Conservation (phyloP, 2,797 vertebrate genomes). For the Poeciliopsis turneri region DNA sequence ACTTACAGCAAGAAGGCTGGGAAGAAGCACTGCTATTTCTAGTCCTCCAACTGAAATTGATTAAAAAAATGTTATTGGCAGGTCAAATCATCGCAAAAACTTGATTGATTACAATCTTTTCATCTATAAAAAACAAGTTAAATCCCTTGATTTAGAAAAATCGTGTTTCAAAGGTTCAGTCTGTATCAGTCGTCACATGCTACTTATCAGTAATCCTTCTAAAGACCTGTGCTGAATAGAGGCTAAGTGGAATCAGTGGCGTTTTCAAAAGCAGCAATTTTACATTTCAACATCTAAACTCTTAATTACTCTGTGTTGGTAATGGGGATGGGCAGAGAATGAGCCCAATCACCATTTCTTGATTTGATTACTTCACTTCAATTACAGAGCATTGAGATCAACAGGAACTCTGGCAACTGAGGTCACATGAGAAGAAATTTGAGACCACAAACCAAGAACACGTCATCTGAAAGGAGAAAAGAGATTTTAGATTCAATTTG, state of each 20-base stretch:
- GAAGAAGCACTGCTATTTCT: neutral
- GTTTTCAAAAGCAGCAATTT: neutral
- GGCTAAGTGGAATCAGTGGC: neutral
- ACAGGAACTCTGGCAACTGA: conserved; percentile 10
- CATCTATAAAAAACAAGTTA: neutral
- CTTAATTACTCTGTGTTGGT: conserved; percentile 32
- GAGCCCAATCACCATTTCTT: conserved; percentile 38
- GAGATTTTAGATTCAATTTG: neutral
- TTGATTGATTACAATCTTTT: neutral
- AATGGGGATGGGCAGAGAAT: conserved; percentile 21
- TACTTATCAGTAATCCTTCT: neutral
- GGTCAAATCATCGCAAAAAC: neutral
- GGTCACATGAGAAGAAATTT: conserved; percentile 16
- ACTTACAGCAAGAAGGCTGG: neutral
- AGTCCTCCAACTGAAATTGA: neutral
- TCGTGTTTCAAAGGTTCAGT: neutral
- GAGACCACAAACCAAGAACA: conserved; percentile 11
- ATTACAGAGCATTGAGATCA: conserved; percentile 34
- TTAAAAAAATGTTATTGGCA: too few species aligned
- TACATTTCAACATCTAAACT: conserved; percentile 29
- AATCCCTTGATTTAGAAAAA: neutral
- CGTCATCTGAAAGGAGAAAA: neutral
- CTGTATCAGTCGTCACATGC: conserved; percentile 15
- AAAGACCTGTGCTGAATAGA: conserved; percentile 9
- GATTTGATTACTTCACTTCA: conserved; percentile 51